phyloP scores from a whole-genome alignment of 2,888 invertebrate species.

The Stratiomys singularior region DNA sequence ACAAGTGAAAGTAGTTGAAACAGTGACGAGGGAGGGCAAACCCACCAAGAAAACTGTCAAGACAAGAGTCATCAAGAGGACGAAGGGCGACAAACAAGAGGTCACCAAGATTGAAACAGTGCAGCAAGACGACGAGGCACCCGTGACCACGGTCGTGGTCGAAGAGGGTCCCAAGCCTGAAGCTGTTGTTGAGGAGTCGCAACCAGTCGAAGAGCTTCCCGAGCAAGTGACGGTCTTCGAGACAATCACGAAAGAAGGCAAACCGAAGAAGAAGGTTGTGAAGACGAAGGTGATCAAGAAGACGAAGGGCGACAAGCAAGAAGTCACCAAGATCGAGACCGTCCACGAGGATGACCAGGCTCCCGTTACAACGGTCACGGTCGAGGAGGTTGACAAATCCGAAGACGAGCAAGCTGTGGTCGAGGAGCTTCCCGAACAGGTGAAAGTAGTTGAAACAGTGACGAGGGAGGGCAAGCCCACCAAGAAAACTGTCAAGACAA shows the following conservation, averaged over 20 bases:
- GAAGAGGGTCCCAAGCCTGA: constrained; percentile 51
- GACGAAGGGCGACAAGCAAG: constrained; percentile 62
- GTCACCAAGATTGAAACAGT: constrained; percentile 66
- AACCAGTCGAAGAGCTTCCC: constrained; percentile 54
- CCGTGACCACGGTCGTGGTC: constrained; percentile 59
- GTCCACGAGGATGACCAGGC: constrained; percentile 60
- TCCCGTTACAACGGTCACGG: constrained; percentile 59
- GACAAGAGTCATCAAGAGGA: constrained; percentile 65
- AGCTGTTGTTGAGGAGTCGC: too few relatives aligned
- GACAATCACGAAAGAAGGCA: constrained; percentile 60
- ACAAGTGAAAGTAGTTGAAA: constrained; percentile 46
- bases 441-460: constrained; percentile 54
- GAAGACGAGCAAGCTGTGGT: constrained; percentile 39
- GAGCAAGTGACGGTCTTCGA: constrained; percentile 61
- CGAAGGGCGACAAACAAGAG: constrained; percentile 64
- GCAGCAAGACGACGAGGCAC: constrained; percentile 62
- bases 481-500: constrained; percentile 55
- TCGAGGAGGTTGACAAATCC: constrained; percentile 25
- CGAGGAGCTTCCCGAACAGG: constrained; percentile 55
- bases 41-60: constrained; percentile 60
- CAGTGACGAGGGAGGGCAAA: constrained; percentile 54
- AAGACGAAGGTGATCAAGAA: constrained; percentile 63
- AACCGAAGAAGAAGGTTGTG: constrained; percentile 59
- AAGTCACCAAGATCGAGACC: constrained; percentile 64
- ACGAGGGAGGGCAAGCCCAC: constrained; percentile 57